Evolutionary conservation across 1,140 invertebrate genomes (phyloP).

Genomic region (Philotrypesis tridentata): DNA sequence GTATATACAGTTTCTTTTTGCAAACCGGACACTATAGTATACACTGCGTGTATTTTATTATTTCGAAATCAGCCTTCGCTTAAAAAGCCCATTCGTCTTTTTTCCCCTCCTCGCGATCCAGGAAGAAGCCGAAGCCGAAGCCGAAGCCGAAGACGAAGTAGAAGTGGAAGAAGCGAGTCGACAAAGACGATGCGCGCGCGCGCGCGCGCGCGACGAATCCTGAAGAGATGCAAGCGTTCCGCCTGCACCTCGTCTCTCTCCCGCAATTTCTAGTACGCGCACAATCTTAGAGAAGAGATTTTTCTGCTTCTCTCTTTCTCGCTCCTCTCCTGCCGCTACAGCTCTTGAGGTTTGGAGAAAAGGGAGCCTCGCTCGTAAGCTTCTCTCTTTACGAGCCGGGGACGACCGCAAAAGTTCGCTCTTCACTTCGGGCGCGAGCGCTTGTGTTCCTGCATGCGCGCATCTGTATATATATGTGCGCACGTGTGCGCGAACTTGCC

Average conservation of each 20-base stretch:
- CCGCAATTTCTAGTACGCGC: constrained; percentile 60
- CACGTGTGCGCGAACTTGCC: background rate
- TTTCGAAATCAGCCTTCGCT: background rate
- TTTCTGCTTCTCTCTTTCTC: background rate
- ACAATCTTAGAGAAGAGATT: constrained; percentile 40
- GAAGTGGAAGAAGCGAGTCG: background rate
- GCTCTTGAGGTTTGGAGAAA: constrained; percentile 52
- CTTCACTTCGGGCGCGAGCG: background rate
- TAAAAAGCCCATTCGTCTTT: background rate
- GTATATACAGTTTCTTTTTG: too few relatives aligned
- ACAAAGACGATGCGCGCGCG: background rate
- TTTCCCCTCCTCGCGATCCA: background rate
- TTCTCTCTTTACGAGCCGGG: constrained; percentile 71
- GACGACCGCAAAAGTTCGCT: constrained; percentile 54
- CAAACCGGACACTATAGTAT: too few relatives aligned
- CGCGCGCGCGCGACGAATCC: constrained; percentile 22
- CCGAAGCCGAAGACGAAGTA: background rate
- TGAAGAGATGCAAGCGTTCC: constrained; percentile 40
- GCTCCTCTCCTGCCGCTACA: too few relatives aligned
- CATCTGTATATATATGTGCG: constrained; percentile 9
- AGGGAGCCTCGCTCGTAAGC: constrained; percentile 68
- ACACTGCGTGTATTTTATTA: too few relatives aligned
- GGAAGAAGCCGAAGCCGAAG: background rate
- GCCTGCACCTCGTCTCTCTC: constrained; percentile 41
- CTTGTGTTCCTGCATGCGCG: background rate